Evolutionary conservation across 2,113 vertebrate genomes (phyloP).

Genomic region (Sterna hirundo): DNA sequence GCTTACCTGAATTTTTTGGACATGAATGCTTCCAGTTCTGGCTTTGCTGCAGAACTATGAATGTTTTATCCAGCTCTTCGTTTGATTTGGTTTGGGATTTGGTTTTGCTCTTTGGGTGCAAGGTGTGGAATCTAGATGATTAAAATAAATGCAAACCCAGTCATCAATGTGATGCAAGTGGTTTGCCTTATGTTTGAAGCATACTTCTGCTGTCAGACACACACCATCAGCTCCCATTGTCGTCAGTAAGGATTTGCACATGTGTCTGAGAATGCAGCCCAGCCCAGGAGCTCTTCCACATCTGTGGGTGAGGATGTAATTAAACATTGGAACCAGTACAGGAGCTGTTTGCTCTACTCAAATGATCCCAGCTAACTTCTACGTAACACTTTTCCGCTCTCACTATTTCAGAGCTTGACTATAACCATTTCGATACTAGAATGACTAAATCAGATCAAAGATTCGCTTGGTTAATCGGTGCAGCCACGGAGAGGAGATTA

Average conservation of each 20-base stretch:
- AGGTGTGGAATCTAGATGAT: background rate
- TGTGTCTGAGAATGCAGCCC: background rate
- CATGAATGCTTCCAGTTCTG: background rate
- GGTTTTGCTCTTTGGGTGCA: background rate
- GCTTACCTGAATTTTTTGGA: background rate
- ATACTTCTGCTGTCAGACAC: background rate
- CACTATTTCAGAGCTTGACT: background rate
- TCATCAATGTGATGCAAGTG: background rate
- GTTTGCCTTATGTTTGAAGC: background rate
- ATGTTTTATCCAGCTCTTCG: background rate
- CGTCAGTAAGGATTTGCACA: background rate
- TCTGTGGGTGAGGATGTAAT: conserved; percentile 16
- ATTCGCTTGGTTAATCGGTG: background rate
- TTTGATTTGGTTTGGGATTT: background rate
- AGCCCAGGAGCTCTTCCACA: conserved; percentile 8
- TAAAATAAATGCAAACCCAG: background rate
- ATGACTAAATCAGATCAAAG: background rate
- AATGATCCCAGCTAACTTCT: background rate
- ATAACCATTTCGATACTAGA: background rate
- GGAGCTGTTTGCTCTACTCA: conserved; percentile 15
- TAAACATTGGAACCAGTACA: conserved; percentile 24
- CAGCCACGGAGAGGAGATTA: background rate
- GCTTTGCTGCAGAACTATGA: background rate
- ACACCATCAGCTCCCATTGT: background rate
- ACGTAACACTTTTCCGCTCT: background rate